Base-by-base conservation (phyloP, 53 echinoderm and acorn worm species). In the Holothuria scabra region DNA sequence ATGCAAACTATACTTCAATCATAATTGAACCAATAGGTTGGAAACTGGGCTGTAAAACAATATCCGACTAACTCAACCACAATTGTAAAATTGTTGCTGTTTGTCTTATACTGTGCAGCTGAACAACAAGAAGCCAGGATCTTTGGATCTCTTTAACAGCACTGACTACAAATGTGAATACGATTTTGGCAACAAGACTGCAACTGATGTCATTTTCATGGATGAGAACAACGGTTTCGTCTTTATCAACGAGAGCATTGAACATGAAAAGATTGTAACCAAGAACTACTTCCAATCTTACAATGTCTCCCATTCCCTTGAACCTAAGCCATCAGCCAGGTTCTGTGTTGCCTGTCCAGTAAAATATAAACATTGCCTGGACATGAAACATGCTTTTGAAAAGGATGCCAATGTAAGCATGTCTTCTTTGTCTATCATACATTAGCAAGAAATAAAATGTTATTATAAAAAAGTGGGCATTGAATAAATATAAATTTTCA, bases 251-350 rank as follows among this genome's bases (percentile, higher is more conserved):
- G 82, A 81, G 37, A 31, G 38, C 23, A 62, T 63, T 37, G 24
- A 35, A 21, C 62, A 37, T 1, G 37, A 81, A 20, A 64, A 22
- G 41, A 63, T 81, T 13, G 28, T 4, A n/a, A 20, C 1, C 37
- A 14, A 81, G 46, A 64, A 59, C 38, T 81, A 81, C 84, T 85
- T 80, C 80, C 30, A 44, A n/a, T 79, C 80, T 38, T 85, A 63
- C 78, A 85, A 84, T 21, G 84, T 83, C 32, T 86, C 86, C 70
- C 29, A 67, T n/a, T 46, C 44, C 19, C 84, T 96, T 67, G 58
- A 37, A 13, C 90, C 92, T 68, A 93, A 96, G 84, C 93, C 93
- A 12, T 66, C 90, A 24, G 93, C 88, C 84, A 90, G 89, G 78
- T 85, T 94, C 84, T 96, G 96, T 60, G 93, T 93, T 63, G 82